Base-by-base conservation (phyloP, 2,888 invertebrate genomes). In the Mythimna albipuncta region DNA sequence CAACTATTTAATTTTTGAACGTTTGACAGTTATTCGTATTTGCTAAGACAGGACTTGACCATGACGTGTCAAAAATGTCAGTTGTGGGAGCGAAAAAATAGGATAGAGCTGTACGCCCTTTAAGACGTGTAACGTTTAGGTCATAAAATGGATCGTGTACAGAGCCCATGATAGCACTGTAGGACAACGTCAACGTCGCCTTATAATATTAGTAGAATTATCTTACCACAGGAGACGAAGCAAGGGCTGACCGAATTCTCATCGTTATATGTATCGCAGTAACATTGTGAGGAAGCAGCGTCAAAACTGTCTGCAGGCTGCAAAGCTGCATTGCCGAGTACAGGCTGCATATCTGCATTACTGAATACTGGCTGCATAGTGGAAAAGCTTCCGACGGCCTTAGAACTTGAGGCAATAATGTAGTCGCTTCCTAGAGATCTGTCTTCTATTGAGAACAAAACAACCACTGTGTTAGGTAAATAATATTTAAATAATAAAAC, bases 371-470 rank as follows among this genome's bases (percentile, higher is more conserved):
- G 35, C 58, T 59, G 38, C n/a, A 59, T n/a, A 6, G 11, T 6
- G 11, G 38, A 4, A 21, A 13, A 7, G 41, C 41, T 61, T 21
- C 61, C 61, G 3, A 61, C 41, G 21, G 21, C 61, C 21, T 21
- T 41, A 0, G 61, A 61, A 41, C n/a, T 41, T 13, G 7, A 7
- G 21, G 7, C 61, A 6, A 61, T 41, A 13, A 41, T 9, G 1
- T 21, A 21, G 21, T 13, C 21, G n/a, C 61, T 61, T 21, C 61
- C 61, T 7, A 61, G 41, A n/a, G 21, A 38, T 61, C 21, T 61
- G 6, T 61, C 61, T 41, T 61, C 61, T 61, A 41, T 59, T 38
- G 2, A 59, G 38, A 59, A 38, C 6, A 38, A 61, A 61, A 41
- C n/a, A 16, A 21, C 9, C 6, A 26, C 26, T 26, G 26, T 26